A percentile compares a stretch with the other conserved stretches of the same genome.
Conservation (phyloP, 2,797 vertebrate genomes). For the Tangara arthus region DNA sequence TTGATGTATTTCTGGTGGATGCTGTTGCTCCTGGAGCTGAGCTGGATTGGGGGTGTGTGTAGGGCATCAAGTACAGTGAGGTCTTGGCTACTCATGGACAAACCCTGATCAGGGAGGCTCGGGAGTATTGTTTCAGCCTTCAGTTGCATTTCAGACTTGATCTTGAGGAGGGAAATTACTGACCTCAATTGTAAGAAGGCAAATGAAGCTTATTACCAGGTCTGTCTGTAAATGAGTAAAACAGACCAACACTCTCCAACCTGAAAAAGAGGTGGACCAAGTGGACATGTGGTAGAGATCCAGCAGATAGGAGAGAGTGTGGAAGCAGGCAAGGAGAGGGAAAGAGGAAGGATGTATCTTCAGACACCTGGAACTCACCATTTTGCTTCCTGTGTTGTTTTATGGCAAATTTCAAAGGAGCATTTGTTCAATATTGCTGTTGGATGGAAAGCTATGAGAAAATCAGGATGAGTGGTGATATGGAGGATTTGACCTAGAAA, state of each 20-base stretch:
- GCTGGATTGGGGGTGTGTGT: not conserved
- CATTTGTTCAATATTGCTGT: not conserved
- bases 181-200: not conserved
- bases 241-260: not conserved
- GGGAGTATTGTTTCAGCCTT: not conserved
- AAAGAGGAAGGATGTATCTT: not conserved
- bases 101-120: not conserved
- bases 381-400: not conserved
- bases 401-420: not conserved
- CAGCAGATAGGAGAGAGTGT: not conserved
- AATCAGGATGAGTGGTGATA: not conserved
- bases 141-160: not conserved
- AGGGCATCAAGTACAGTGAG: not conserved
- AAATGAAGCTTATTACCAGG: not conserved
- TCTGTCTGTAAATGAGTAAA: not conserved
- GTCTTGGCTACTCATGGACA: not conserved
- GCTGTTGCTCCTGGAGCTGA: not conserved
- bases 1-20: not conserved
- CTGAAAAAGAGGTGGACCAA: not conserved
- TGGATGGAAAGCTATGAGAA: not conserved
- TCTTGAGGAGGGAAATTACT: not conserved
- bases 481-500: not conserved
- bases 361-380: not conserved
- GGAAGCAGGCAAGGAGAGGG: not conserved
- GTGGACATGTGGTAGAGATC: not conserved